These are phyloP conservation scores for Fregetta grallaria DNA, from an alignment of 2,113 vertebrate species.

Conservation along the genomic window DNA sequence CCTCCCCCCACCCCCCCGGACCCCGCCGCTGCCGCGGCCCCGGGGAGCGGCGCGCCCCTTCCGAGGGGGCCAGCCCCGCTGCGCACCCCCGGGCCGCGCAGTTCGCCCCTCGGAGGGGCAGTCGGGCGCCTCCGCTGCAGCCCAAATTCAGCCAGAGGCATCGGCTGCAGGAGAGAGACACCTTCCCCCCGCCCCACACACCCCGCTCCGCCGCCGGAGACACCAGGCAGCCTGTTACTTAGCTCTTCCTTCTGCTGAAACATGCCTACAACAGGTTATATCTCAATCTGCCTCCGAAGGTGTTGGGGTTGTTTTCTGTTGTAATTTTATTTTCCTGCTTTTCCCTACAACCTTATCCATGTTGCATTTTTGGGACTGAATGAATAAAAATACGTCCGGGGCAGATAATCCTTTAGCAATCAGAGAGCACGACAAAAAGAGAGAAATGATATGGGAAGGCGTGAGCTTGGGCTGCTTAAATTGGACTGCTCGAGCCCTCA, in stretches of 20 bases:
- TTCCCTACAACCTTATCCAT: background rate
- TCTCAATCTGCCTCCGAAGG: background rate
- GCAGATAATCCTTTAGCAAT: background rate
- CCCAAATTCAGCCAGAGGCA: background rate
- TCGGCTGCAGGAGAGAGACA: background rate
- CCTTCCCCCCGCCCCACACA: background rate
- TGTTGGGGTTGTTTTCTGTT: background rate
- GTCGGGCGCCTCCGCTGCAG: background rate
- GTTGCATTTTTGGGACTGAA: background rate
- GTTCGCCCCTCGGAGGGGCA: background rate
- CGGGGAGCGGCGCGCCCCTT: background rate
- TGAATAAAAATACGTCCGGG: conserved; percentile 31
- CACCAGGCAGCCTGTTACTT: background rate
- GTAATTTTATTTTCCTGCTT: conserved; percentile 2
- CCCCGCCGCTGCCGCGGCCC: background rate
- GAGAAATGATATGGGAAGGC: background rate
- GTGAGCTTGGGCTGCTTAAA: conserved; percentile 1
- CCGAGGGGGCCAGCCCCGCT: background rate
- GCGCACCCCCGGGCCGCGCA: background rate
- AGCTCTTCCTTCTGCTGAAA: background rate
- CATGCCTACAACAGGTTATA: conserved; percentile 50
- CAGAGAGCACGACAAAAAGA: background rate
- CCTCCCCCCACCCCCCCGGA: background rate
- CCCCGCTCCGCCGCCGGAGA: background rate
- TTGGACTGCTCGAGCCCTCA: background rate